phyloP scores from a whole-genome alignment of 2,797 vertebrate species.

The Hypotaenidia okinawae region DNA sequence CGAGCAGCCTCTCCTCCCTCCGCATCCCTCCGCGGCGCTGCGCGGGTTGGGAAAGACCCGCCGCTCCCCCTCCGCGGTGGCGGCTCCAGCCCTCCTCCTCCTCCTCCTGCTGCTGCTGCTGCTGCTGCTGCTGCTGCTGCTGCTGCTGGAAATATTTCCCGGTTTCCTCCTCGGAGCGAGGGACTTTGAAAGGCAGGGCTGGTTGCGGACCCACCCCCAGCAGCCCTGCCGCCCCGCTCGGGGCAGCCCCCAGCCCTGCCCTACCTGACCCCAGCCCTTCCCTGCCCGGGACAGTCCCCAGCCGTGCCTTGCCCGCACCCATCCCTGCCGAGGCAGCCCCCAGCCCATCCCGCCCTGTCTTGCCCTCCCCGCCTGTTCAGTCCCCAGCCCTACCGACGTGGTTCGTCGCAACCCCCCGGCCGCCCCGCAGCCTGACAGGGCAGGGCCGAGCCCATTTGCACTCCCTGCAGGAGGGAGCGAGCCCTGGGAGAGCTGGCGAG shows the following conservation, averaged over 20 bases:
- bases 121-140: slow-evolving; percentile 16
- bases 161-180: slow-evolving; percentile 47
- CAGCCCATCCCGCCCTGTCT: no score
- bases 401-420: no score
- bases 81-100: slow-evolving; percentile 20
- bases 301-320: neutral
- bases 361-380: no score
- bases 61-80: slow-evolving; percentile 53
- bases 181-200: slow-evolving; percentile 65
- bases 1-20: slow-evolving; percentile 35
- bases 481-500: neutral
- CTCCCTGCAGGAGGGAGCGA: neutral
- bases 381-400: no score
- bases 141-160: slow-evolving; percentile 42
- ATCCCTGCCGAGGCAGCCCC: neutral
- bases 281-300: neutral
- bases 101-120: neutral
- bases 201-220: slow-evolving; percentile 42
- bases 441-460: neutral
- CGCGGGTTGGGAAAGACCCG: neutral
- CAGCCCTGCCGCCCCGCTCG: neutral
- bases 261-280: neutral
- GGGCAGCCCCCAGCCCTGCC: neutral
- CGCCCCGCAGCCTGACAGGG: neutral
- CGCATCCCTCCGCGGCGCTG: slow-evolving; percentile 50